Conservation (phyloP, 1,140 invertebrate genomes). For the Sipha flava region DNA sequence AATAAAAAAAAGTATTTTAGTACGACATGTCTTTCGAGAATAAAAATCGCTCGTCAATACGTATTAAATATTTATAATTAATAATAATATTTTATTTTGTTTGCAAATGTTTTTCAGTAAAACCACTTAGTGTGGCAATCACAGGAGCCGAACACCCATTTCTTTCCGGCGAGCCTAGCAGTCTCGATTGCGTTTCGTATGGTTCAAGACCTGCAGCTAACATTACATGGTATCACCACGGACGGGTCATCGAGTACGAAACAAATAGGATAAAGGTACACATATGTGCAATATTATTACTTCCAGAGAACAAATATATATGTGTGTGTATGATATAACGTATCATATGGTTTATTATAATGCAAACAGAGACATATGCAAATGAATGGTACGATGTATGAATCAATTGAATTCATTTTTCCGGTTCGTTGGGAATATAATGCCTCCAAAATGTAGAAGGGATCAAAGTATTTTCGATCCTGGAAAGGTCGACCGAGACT, state of each 20-base stretch:
- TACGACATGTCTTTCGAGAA: too few relatives aligned
- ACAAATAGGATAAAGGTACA: conserved; percentile 32
- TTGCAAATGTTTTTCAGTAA: conserved; percentile 32
- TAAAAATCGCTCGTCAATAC: too few relatives aligned
- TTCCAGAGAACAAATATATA: too few relatives aligned
- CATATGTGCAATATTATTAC: too few relatives aligned
- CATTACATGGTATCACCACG: conserved; percentile 58
- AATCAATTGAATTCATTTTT: neutral
- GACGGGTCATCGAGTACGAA: neutral
- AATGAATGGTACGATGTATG: neutral
- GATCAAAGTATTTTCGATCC: neutral
- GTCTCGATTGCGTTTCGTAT: conserved; percentile 67
- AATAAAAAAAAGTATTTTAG: too few relatives aligned
- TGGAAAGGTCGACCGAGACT: neutral
- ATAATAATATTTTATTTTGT: too few relatives aligned
- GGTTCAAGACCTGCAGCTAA: conserved; percentile 73
- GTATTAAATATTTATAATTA: too few relatives aligned
- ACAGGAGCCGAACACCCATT: conserved; percentile 33
- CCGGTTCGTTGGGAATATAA: neutral
- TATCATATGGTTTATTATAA: too few relatives aligned
- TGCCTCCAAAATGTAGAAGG: neutral
- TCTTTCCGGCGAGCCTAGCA: conserved; percentile 56
- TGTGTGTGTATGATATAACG: too few relatives aligned
- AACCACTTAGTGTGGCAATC: conserved; percentile 33
- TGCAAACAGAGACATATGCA: neutral